Conservation (phyloP, 1,140 invertebrate species). For the Rhopalosiphum maidis region DNA sequence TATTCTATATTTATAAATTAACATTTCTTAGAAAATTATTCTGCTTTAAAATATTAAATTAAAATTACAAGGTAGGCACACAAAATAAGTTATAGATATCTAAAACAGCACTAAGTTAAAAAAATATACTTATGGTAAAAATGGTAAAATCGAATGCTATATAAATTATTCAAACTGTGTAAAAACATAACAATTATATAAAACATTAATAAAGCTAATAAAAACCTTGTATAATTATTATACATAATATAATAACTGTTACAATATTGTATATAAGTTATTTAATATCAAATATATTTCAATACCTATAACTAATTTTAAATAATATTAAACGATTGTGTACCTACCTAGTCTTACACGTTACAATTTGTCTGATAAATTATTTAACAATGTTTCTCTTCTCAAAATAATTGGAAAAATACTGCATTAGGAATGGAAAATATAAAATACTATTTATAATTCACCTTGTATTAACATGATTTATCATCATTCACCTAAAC, state of each 20-base stretch:
- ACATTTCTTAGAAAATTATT: neutral
- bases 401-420: no score
- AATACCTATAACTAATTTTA: neutral
- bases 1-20: neutral
- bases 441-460: neutral
- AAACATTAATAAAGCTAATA: neutral
- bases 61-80: neutral
- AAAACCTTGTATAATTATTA: neutral
- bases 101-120: no score
- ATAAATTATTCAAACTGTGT: no score
- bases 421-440: neutral
- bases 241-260: no score
- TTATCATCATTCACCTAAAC: neutral
- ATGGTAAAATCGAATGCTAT: no score
- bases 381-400: no score
- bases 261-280: no score
- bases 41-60: neutral
- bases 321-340: neutral
- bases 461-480: neutral
- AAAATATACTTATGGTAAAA: no score
- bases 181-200: neutral
- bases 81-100: neutral
- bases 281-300: neutral
- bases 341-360: no score
- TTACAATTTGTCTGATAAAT: no score